Evolutionary conservation across 2,797 vertebrate genomes (phyloP).

Genomic region (Sebastes cheni): DNA sequence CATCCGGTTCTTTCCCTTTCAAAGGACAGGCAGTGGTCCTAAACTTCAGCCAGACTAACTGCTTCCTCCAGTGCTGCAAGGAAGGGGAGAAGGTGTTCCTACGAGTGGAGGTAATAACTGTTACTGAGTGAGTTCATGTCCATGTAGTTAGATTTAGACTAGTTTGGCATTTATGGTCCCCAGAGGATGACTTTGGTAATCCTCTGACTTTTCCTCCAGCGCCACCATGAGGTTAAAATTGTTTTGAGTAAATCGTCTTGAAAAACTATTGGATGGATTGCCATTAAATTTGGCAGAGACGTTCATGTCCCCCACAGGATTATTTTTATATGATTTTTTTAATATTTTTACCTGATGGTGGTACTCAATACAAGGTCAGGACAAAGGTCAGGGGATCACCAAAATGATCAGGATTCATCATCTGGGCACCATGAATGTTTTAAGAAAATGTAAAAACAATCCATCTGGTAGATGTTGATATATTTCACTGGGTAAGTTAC

Average conservation of each 20-base stretch:
- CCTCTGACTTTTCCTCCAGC: neutral
- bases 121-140: neutral
- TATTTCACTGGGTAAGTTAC: neutral
- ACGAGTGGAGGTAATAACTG: slow-evolving; percentile 69
- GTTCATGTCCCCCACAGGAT: neutral
- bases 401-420: neutral
- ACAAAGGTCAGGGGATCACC: neutral
- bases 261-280: neutral
- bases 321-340: neutral
- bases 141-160: neutral
- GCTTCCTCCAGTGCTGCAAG: slow-evolving; percentile 76
- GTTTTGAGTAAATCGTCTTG: neutral
- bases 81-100: slow-evolving; percentile 43
- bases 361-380: neutral
- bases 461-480: neutral
- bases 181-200: neutral
- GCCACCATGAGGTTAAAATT: neutral
- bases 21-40: slow-evolving; percentile 79
- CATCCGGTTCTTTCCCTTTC: neutral
- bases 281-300: neutral
- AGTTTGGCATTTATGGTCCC: neutral
- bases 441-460: neutral
- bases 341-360: neutral
- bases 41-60: slow-evolving; percentile 76
- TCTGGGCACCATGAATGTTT: neutral